Evolutionary conservation across 2,797 vertebrate genomes (phyloP).

Genomic region (Dendrocincla fuliginosa): DNA sequence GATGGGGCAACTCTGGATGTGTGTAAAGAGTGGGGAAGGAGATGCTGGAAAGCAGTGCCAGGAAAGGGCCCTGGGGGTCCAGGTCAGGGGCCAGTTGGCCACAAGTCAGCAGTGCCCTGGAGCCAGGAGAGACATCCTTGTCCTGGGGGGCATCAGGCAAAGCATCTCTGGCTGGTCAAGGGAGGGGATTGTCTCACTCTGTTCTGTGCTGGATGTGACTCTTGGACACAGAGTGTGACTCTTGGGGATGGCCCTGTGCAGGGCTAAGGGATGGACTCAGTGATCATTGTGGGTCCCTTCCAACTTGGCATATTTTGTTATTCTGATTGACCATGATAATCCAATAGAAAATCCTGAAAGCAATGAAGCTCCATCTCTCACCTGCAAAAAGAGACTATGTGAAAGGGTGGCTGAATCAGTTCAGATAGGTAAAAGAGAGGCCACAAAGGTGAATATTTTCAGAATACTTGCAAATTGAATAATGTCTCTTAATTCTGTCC

Average conservation of each 20-base stretch:
- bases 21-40: too few species aligned
- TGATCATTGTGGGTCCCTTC: neutral
- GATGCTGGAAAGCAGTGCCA: neutral
- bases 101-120: neutral
- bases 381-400: fast-evolving
- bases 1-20: neutral
- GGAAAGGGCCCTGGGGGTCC: neutral
- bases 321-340: neutral
- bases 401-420: neutral
- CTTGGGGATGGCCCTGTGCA: neutral
- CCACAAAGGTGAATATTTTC: fast-evolving
- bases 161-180: fast-evolving
- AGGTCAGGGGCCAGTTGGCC: neutral
- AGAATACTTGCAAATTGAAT: neutral
- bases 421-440: neutral
- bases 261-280: neutral
- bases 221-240: neutral
- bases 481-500: fast-evolving
- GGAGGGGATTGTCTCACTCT: neutral
- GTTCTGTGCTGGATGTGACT: neutral
- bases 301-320: neutral
- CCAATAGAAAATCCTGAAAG: neutral
- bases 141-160: neutral
- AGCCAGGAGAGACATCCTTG: neutral
- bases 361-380: fast-evolving